Evolutionary conservation across 2,113 vertebrate genomes (phyloP), one percentile per base, ranked within the genome.

Genomic region (Sphaerodactylus townsendi): DNA sequence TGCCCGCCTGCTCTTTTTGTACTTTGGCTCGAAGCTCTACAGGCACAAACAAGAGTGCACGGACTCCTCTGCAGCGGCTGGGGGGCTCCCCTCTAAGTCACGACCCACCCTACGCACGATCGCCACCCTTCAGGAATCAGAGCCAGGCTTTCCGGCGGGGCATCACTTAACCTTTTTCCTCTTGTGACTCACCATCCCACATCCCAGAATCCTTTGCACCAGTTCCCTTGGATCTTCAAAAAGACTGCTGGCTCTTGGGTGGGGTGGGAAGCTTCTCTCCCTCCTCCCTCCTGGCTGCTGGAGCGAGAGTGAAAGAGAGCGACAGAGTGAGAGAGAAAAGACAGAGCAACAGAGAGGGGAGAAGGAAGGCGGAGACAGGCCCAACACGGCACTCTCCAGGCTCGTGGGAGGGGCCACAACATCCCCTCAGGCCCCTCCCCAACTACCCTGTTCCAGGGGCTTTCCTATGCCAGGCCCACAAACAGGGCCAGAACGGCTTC

Each of bases 1-100:
- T 0, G 0, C 70, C 0, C 0, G 33, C 23, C 35, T 79, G 76
- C 9, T 10, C 75, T 77, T 33, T 11, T 23, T 0, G 28, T 76
- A 59, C 30, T 82, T 56, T 17, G 15, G 50, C 19, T 80, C n/a
- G 5, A 37, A 64, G 17, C 81, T 13, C 10, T 30, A 35, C 10
- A 23, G 21, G 2, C 59, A 41, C 41, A 75, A 84, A 86, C 56
- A 90, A 82, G 56, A 84, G 74, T 84, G 23, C 64, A 13, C 4
- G 0, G 8, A 65, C 39, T 37, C 65, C 3, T 87, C 87, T 71
- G 50, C 35, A 0, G 1, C 0, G 11, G 39, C 30, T 0, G 0
- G 37, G 66, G 0, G 0, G 39, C 25, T 77, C 41, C 50, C 78
- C 64, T 25, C 56, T 65, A 73, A 65, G 74, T 0, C 1, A 2